phyloP scores from a whole-genome alignment of 2,797 vertebrate genomes.

The Lacerta bilineata region DNA sequence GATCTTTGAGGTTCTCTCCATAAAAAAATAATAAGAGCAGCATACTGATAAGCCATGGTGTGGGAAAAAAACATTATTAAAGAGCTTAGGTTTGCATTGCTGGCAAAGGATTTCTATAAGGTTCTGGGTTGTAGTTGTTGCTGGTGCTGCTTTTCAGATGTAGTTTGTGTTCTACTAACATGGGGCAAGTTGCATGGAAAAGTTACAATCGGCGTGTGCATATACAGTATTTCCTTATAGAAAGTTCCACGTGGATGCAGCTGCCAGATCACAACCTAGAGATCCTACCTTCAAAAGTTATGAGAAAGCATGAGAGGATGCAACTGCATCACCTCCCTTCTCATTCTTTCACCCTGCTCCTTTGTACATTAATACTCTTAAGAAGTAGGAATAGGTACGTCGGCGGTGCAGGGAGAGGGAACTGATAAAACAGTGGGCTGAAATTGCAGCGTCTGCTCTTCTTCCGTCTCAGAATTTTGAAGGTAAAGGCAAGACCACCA shows the following conservation, averaged over 20 bases:
- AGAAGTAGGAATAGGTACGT: not conserved
- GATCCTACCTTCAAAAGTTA: not conserved
- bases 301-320: not conserved
- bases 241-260: not conserved
- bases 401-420: not conserved
- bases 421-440: not conserved
- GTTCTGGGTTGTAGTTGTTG: not conserved
- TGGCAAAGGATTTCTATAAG: conserved; percentile 2
- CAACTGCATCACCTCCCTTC: not conserved
- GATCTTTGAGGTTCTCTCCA: not conserved
- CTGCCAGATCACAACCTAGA: not conserved
- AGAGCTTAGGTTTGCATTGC: not conserved
- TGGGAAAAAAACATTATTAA: not conserved
- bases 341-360: not conserved
- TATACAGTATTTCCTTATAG: not conserved
- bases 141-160: not conserved
- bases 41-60: not conserved
- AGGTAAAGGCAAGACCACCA: not conserved
- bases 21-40: not conserved
- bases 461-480: not conserved
- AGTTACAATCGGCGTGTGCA: not conserved
- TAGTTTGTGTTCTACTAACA: not conserved
- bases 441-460: not conserved
- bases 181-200: not conserved
- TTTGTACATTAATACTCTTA: not conserved